Base-by-base conservation (phyloP, 2,113 vertebrate genomes). In the Sander lucioperca region DNA sequence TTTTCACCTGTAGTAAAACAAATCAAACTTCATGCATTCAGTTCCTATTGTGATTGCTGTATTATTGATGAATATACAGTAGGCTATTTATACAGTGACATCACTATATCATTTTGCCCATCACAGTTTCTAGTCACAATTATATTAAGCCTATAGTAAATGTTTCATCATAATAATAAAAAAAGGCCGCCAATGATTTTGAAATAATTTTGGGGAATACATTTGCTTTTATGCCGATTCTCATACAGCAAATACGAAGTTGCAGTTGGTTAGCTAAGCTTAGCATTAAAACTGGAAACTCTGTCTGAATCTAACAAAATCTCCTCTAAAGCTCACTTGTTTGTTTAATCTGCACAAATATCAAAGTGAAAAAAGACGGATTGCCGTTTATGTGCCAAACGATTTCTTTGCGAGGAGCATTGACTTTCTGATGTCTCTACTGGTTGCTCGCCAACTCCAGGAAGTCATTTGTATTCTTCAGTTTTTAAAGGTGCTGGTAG, bases 1-100 rank as follows among this genome's bases (percentile, higher is more conserved):
- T 79, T 75, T 54, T 48, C 58, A 62, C 73, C 71, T 64, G n/a
- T 30, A 47, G 43, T 53, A 19, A 27, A 45, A 33, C 9, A 19
- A 18, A 33, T 18, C 15, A 63, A 65, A 66, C 3, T 11, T 45
- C 27, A 59, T 6, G 5, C 19, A n/a, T 50, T 58, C 27, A 23
- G 23, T 27, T 73, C 6, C 11, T 15, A 13, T 15, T 21, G 51
- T 8, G 2, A 23, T 33, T 75, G 47, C 53, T 61, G 43, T 14
- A 30, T 48, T 71, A 43, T 11, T 43, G 39, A 43, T 11, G 16
- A 70, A 56, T 23, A n/a, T 39, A 36, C 30, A n/a, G 30, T 39
- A 43, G 39, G 39, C 2, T 43, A 36, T 54, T 54, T 54, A 16
- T 39, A 7, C 25, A 68, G 47, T 21, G 5, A 47, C 16, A 21